These are phyloP conservation scores for Gracilinanus agilis DNA, from an alignment of 2,113 vertebrate genomes.

Conservation along the genomic window DNA sequence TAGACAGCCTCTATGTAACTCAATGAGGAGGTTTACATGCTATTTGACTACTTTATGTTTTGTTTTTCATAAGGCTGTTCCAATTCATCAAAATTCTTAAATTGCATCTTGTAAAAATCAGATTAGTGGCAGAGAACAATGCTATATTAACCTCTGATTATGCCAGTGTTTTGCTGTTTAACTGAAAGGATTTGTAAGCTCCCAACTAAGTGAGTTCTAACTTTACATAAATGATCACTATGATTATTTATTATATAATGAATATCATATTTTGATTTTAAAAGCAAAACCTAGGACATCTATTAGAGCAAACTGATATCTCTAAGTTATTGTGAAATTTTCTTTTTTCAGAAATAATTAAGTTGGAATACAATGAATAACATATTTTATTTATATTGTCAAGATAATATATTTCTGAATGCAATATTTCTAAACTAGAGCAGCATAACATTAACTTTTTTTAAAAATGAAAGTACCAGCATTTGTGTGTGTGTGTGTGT, in stretches of 20 bases:
- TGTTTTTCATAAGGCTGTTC: constrained; percentile 46
- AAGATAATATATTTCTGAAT: constrained; percentile 45
- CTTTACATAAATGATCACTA: constrained; percentile 55
- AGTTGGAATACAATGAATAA: constrained; percentile 8
- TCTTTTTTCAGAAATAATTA: constrained; percentile 55
- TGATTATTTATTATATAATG: constrained; percentile 45
- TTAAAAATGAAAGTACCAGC: constrained; percentile 42
- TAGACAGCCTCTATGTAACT: constrained; percentile 26
- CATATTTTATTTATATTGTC: constrained; percentile 44
- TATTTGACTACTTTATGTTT: constrained; percentile 20
- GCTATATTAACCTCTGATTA: constrained; percentile 41
- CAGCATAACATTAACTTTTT: constrained; percentile 44
- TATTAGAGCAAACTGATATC: constrained; percentile 36
- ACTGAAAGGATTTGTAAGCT: constrained; percentile 53
- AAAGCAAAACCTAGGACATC: not conserved
- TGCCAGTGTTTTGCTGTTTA: constrained; percentile 34
- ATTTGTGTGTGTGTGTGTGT: too few species aligned
- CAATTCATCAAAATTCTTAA: constrained; percentile 41
- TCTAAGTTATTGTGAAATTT: constrained; percentile 47
- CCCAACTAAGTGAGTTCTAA: constrained; percentile 44
- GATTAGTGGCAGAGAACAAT: constrained; percentile 28
- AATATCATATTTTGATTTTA: constrained; percentile 50
- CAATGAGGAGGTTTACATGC: constrained; percentile 22
- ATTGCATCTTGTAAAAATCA: constrained; percentile 55
- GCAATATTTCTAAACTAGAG: constrained; percentile 44